Evolutionary conservation across 2,113 vertebrate genomes (phyloP), one percentile per base, ranked within the genome.

Genomic region (Festucalex cinctus): DNA sequence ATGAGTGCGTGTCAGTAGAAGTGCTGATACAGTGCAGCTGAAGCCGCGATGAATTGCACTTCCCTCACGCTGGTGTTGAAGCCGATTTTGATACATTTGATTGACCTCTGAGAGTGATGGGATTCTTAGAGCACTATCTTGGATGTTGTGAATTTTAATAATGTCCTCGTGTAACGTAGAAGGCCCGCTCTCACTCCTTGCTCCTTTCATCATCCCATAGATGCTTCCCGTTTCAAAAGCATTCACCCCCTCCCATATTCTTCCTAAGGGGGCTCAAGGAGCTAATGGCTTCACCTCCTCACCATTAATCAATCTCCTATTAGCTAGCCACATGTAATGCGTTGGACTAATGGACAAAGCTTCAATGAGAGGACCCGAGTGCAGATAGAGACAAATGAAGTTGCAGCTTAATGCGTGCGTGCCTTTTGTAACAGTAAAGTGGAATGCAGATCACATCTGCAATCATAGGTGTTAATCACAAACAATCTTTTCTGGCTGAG

Each of bases 271-370:
- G 79, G 79, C 65, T 75, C 58, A 13, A 41, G 65, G 57, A 58
- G 76, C 73, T 87, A 86, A 88, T 85, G 82, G 76, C 75, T 74
- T 75, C 73, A 51, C 76, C 64, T 69, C 65, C 44, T 83, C 48
- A 46, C 58, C 82, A 83, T 88, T 84, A 82, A 86, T 88, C 86
- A 88, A 63, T 41, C 44, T 44, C 66, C 79, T 72, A 86, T 86
- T 88, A 84, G 80, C 74, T 65, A 22, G 80, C 65, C 66, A 57
- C 62, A 56, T 71, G 22, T 63, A 67, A 70, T 71, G 76, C 74
- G 73, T 71, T 73, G 65, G 39, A 56, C 77, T 84, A 87, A 89
- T 84, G 76, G 78, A 79, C 68, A 66, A 53, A 56, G 48, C 64
- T 37, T 63, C 48, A 62, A 71, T 41, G 51, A 69, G 74, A 65